Evolutionary conservation across 2,888 invertebrate genomes (phyloP), one percentile per base, ranked within the genome.

Genomic region (Drosophila dives): DNA sequence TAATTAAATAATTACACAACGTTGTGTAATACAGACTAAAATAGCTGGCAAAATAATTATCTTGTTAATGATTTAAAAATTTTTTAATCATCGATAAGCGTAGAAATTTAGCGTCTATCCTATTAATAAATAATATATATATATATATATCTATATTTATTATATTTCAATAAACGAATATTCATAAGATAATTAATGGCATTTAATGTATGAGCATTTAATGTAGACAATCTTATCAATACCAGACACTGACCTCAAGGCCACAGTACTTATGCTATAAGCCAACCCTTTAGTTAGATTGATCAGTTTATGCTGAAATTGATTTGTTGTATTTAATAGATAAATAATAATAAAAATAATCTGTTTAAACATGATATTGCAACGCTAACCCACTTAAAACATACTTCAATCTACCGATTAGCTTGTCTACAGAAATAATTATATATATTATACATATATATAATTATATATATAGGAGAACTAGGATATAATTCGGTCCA

Each of bases 171-270:
- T 40, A n/a, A n/a, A 40, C 40, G 4, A 40, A 40, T 40, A 23
- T 15, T 45, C 15, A 7, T 15, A 45, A 20, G 23, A 23, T 23
- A 45, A 2, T 6, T 26, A 3, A 36, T 2, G 23, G 15, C 7
- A 20, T n/a, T n/a, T n/a, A n/a, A n/a, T n/a, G n/a, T n/a, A n/a
- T n/a, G 8, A 36, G 3, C 36, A 20, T 56, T 20, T 42, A 20
- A 42, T 42, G 3, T 20, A 23, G 20, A 8, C 45, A 45, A 23
- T 51, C 8, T 50, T 42, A 64, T 65, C 42, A 2, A 29, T 42
- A 55, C 29, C 20, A 23, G 15, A 1, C 20, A 23, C 15, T 7
- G 15, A 23, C 15, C 20, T 45, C 3, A 45, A 15, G 23, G 15
- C 15, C 23, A 45, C 23, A 8, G 15, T 23, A 15, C 7, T 23